Evolutionary conservation across 30 jellyfish, hydroid and myxozoan species (phyloP).

Genomic region (Cassiopea andromeda): DNA sequence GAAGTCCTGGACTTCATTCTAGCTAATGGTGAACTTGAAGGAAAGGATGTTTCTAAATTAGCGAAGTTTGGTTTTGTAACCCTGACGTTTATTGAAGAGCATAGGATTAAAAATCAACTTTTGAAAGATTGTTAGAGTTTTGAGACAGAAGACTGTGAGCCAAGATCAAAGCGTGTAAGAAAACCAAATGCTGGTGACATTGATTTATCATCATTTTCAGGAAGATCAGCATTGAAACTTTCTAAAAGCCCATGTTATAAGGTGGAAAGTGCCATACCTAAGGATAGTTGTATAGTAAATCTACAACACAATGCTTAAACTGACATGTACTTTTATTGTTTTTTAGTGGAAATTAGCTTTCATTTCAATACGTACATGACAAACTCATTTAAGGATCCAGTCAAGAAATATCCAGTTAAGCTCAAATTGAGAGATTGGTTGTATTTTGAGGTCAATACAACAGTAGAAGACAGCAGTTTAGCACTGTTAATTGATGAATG

Average conservation of each 20-base stretch:
- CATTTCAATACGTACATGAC: neutral
- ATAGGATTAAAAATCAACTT: neutral
- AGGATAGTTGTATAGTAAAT: neutral
- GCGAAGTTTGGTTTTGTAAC: neutral
- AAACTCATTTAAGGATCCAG: neutral
- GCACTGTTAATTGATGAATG: neutral
- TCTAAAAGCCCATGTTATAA: slow-evolving; percentile 7
- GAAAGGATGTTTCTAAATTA: no score
- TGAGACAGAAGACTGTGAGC: slow-evolving; percentile 28
- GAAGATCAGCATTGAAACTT: slow-evolving; percentile 3
- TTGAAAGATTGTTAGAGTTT: neutral
- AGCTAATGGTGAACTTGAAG: neutral
- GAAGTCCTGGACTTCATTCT: neutral
- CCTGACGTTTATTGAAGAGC: neutral
- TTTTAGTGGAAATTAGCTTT: no score
- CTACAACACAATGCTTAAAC: no score
- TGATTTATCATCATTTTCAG: slow-evolving; percentile 7
- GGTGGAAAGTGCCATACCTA: slow-evolving; percentile 17
- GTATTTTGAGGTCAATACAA: slow-evolving; percentile 11
- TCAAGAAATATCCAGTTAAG: neutral
- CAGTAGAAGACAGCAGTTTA: slow-evolving; percentile 2
- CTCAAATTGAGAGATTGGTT: slow-evolving; percentile 27
- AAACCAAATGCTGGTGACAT: neutral
- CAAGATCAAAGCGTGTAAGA: slow-evolving; percentile 16
- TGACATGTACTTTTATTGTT: no score